Base-by-base conservation (phyloP, 2,888 invertebrate genomes). In the Eremobia ochroleuca region DNA sequence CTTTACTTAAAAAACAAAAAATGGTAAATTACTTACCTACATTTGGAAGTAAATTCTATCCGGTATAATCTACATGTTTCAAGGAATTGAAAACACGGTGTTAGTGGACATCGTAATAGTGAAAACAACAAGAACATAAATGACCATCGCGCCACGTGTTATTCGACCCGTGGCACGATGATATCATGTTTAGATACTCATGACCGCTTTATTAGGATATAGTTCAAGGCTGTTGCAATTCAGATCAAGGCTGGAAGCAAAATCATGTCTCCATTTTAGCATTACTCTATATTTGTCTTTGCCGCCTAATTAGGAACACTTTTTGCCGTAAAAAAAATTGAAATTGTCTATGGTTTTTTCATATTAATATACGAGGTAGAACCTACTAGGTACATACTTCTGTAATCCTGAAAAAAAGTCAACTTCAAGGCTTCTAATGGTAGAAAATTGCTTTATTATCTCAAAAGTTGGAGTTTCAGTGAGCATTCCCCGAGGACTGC, bases 211-310 rank as follows among this genome's bases (percentile, higher is more conserved):
- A 79, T 82, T 79, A 82, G 81, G 69, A 88, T 83, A 79, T 81
- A 73, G 86, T 89, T 86, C 88, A 88, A 88, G 88, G 88, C 43
- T 81, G 64, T 43, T 55, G 64, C 59, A 76, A 88, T 82, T 79
- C 67, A 69, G 88, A 89, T 81, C 89, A 86, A 88, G 81, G 86
- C 73, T 83, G 74, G 49, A 67, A 72, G n/a, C 75, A 62, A 74
- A 72, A 69, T 55, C 61, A 43, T 65, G 62, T 68, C 40, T 28
- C 67, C 37, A 21, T 77, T 70, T 81, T 67, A 68, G 61, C 52
- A 37, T 52, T 49, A 28, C 13, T 82, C 69, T 74, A 49, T 68
- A 49, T 75, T 67, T 83, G 62, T 62, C 55, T 55, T 4, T 80
- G 55, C 65, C 49, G 58, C 52, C 58, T 46, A 59, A 49, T 58